Percentiles rank a stretch among this genome's conserved stretches.
Evolutionary conservation across 1,140 invertebrate genomes (phyloP).

Genomic region (Pseudomyrmex cubaensis): DNA sequence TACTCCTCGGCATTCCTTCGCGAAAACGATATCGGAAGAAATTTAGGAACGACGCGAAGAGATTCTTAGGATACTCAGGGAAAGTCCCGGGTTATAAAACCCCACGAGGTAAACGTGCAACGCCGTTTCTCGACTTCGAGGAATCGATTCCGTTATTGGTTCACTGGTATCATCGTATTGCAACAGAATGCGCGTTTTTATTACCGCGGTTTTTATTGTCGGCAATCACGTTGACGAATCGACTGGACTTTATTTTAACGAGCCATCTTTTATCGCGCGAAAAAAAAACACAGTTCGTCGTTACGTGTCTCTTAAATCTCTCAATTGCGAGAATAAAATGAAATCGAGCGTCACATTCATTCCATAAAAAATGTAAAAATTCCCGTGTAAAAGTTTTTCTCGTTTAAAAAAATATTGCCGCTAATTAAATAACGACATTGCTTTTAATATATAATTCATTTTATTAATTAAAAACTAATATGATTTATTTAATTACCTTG

Average conservation of each 20-base stretch:
- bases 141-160: slow-evolving; percentile 57
- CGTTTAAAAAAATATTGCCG: not conserved
- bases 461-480: not conserved
- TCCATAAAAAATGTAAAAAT: not conserved
- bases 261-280: not conserved
- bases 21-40: not conserved
- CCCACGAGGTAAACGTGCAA: not conserved
- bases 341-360: slow-evolving; percentile 1
- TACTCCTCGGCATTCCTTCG: not conserved
- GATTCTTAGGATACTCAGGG: slow-evolving; percentile 15
- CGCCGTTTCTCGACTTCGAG: slow-evolving; percentile 12
- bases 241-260: slow-evolving; percentile 22
- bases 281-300: slow-evolving; percentile 4
- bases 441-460: too few species aligned
- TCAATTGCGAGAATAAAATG: not conserved
- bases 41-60: not conserved
- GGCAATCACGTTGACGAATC: slow-evolving; percentile 33
- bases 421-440: too few species aligned
- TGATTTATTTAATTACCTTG: not conserved
- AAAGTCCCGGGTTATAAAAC: slow-evolving; percentile 37
- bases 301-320: slow-evolving; percentile 11
- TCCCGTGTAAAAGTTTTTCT: too few species aligned
- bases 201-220: slow-evolving; percentile 33
- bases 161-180: slow-evolving; percentile 37
- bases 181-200: slow-evolving; percentile 38